phyloP scores from a whole-genome alignment of 2,888 invertebrate species.

The Torymus aiolomorphi region DNA sequence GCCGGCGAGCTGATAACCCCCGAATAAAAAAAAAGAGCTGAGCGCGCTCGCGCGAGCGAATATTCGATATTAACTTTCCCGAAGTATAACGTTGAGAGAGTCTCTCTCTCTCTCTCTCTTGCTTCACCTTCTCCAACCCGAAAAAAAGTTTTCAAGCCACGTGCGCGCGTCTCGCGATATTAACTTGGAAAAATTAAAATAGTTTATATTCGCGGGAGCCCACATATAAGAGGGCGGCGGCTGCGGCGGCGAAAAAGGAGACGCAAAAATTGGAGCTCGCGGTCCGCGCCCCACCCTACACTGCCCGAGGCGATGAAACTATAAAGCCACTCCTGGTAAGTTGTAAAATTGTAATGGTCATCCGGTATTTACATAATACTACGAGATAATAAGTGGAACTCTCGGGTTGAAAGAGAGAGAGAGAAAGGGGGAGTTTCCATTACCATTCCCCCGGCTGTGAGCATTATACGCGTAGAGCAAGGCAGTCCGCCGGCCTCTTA shows the following conservation, averaged over 20 bases:
- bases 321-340: constrained; percentile 71
- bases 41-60: constrained; percentile 18
- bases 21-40: constrained; percentile 21
- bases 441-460: constrained; percentile 61
- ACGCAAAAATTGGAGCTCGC: constrained; percentile 21
- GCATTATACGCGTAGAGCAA: constrained; percentile 23
- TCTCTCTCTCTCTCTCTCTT: not conserved
- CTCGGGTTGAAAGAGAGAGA: constrained; percentile 46
- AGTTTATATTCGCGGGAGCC: constrained; percentile 53
- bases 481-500: constrained; percentile 64
- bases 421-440: constrained; percentile 64
- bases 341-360: constrained; percentile 74
- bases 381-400: constrained; percentile 72
- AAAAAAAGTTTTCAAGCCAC: constrained; percentile 41
- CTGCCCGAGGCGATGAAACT: constrained; percentile 68
- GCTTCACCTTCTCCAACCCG: not conserved
- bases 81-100: constrained; percentile 35
- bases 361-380: constrained; percentile 74
- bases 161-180: constrained; percentile 38
- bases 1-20: constrained; percentile 37
- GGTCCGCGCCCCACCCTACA: no score
- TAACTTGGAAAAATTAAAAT: constrained; percentile 49
- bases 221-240: constrained; percentile 22
- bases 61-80: constrained; percentile 54
- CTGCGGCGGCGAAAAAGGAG: constrained; percentile 16